Evolutionary conservation across 2,797 vertebrate genomes (phyloP), one percentile per base, ranked within the genome.

Genomic region (Typhlichthys subterraneus): DNA sequence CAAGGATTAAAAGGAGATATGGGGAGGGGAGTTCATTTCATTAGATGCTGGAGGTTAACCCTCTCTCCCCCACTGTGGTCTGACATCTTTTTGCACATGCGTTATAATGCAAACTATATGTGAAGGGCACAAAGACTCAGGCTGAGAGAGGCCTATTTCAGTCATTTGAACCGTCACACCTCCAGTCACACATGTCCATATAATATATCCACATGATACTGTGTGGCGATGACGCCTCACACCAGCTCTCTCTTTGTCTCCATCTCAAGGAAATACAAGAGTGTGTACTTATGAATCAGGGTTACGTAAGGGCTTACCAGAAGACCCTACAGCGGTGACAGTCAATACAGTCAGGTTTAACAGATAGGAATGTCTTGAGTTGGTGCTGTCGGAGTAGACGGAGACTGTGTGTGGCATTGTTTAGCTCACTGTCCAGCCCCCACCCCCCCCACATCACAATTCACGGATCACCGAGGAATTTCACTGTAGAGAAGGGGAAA

Each of bases 81-180:
- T 12, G 59, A 61, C 49, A 61, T 61, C 59, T n/a, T 61, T 33
- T 31, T 14, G 23, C 23, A 60, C 58, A 60, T 60, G 47, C 59
- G 51, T 33, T 50, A 51, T 33, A 59, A 31, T 51, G 58, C 58
- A 60, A 51, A 59, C 33, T 14, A 51, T 12, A 5, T 61, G 19
- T 14, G 46, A 13, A 2, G 50, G 13, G n/a, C 1, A 51, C 8
- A 9, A 51, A 51, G 55, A 17, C 3, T 19, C 4, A n/a, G 45
- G 31, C 19, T 31, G 12, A 11, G 38, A 45, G 45, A 48, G 45
- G 13, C 12, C 12, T n/a, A 31, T 29, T 33, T 7, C 50, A 52
- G 50, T 52, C 46, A 47, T 4, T 47, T 47, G n/a, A 17, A 52
- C 17, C 15, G 1, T 33, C 53, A 29, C 14, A 17, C 1, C 6